Conservation (phyloP, 2,113 vertebrate species). For the Rutilus rutilus region DNA sequence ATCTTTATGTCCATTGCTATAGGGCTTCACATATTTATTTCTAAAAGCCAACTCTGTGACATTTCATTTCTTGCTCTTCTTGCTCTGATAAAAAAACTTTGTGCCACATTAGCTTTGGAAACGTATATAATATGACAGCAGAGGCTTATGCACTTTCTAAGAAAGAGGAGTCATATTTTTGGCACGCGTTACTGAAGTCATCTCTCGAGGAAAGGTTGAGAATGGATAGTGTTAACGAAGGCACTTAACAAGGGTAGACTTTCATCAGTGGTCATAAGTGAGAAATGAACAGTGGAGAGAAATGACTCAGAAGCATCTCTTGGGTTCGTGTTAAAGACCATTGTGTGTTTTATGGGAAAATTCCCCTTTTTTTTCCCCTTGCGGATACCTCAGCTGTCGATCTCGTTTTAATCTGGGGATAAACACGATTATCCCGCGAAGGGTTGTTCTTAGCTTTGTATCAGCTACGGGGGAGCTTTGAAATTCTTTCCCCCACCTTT, state of each 20-base stretch:
- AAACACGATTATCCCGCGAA: constrained; percentile 85
- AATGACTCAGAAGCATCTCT: constrained; percentile 1
- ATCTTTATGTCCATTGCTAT: constrained; percentile 23
- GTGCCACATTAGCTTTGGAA: constrained; percentile 11
- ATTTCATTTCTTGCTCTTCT: constrained; percentile 5
- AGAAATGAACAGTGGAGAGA: not conserved
- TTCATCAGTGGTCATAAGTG: constrained; percentile 3
- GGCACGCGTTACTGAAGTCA: not conserved
- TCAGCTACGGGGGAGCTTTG: constrained; percentile 86
- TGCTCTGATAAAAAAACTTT: constrained; percentile 17
- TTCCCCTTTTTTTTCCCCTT: constrained; percentile 46
- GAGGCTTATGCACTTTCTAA: not conserved
- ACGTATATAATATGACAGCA: not conserved
- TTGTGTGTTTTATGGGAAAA: constrained; percentile 63
- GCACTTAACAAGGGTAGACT: not conserved
- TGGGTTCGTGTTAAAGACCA: not conserved
- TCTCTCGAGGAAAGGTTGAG: not conserved
- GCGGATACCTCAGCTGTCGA: constrained; percentile 83
- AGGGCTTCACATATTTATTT: not conserved
- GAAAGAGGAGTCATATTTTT: not conserved
- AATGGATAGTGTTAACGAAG: not conserved
- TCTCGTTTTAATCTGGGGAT: constrained; percentile 91
- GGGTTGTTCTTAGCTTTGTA: constrained; percentile 88
- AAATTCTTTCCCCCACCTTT: constrained; percentile 61
- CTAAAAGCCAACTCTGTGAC: not conserved